Evolutionary conservation across 2,888 invertebrate genomes (phyloP), one percentile per base, ranked within the genome.

Genomic region (Argynnis bischoffii): DNA sequence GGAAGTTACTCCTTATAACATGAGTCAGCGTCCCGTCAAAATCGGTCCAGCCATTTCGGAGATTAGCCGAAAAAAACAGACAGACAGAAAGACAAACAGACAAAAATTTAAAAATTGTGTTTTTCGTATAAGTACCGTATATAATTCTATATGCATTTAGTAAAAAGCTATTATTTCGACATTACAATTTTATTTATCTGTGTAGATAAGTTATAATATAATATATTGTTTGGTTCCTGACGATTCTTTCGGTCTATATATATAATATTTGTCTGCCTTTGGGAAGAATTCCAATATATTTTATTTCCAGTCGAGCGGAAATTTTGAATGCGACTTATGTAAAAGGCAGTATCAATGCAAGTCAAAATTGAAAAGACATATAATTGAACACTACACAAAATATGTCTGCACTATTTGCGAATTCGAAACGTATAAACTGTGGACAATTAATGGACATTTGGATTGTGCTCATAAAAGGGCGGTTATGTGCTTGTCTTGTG

Each of bases 281-380:
- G 35, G 8, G 8, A 35, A 35, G 35, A 13, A n/a, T 35, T 15
- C 15, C 18, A 26, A 6, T 21, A 47, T 46, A 21, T 26, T n/a
- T 41, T 61, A 13, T 59, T 66, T 64, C 21, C 54, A 73, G 72
- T 18, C 54, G 1, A 63, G 50, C 6, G 60, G 56, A 0, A 53
- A 59, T 4, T 69, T 55, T 26, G 57, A 69, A 26, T 73, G 73
- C 41, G 63, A 67, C 15, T 67, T 73, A 13, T 73, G 73, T 18
- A 65, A 63, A 13, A 64, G 48, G 26, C 35, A 53, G 14, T 64
- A 55, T 16, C 47, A 21, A 3, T 6, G 13, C 14, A 59, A 63
- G n/a, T 15, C 0, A 2, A 41, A 26, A 6, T n/a, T 72, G 21
- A 14, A 11, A 41, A 8, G 47, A 0, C 72, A 73, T 15, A 54